These are phyloP conservation scores for Chelonus insularis DNA, from an alignment of 1,140 invertebrate species.

Conservation along the genomic window DNA sequence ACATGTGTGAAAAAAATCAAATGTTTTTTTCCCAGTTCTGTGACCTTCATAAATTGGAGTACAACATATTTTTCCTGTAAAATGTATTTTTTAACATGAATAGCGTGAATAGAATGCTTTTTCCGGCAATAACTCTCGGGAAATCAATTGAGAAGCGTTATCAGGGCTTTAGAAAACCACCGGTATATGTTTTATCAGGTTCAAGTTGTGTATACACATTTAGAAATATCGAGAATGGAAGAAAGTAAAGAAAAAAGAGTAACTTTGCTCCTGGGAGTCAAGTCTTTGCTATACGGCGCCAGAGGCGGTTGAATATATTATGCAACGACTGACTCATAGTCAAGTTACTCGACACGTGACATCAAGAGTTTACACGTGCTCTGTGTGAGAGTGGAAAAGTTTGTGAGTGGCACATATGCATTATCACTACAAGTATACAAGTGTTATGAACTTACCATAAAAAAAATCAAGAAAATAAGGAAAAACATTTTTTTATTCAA, in stretches of 20 bases:
- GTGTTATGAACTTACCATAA: background rate
- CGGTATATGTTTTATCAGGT: background rate
- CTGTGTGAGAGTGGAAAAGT: constrained; percentile 7
- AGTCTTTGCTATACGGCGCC: background rate
- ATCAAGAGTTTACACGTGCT: constrained; percentile 14
- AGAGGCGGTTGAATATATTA: constrained; percentile 12
- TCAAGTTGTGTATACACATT: constrained; percentile 1
- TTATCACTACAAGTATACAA: background rate
- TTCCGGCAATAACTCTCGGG: background rate
- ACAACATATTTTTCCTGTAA: no score
- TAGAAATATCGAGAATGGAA: constrained; percentile 1
- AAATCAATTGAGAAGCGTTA: background rate
- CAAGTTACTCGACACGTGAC: constrained; percentile 6
- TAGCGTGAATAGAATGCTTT: no score
- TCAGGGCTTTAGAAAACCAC: background rate
- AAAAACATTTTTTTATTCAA: background rate
- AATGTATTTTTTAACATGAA: no score
- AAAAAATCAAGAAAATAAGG: background rate
- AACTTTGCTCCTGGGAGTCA: background rate
- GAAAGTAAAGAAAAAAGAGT: background rate
- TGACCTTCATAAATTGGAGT: no score
- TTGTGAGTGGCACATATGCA: background rate
- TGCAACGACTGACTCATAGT: constrained; percentile 6
- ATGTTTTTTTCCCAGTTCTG: no score
- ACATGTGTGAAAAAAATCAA: no score